These are phyloP conservation scores for Ctenoplectra terminalis DNA, from an alignment of 1,140 invertebrate species.

Conservation along the genomic window DNA sequence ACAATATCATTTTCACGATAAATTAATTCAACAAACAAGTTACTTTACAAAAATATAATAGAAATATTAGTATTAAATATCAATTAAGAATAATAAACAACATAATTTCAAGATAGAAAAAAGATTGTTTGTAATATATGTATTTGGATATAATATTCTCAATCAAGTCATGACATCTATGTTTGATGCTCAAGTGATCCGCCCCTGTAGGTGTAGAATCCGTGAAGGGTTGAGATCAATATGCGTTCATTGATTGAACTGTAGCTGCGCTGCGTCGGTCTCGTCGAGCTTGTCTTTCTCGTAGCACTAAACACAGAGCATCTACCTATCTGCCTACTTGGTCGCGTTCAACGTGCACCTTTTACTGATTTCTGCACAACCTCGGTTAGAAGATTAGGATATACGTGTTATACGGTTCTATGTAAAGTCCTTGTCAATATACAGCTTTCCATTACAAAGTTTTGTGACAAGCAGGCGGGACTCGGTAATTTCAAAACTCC, in stretches of 20 bases:
- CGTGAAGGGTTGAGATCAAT: slow-evolving; percentile 74
- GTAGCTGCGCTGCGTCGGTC: slow-evolving; percentile 64
- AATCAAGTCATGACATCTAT: neutral
- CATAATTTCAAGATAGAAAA: neutral
- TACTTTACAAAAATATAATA: neutral
- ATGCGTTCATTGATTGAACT: slow-evolving; percentile 74
- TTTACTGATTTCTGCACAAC: slow-evolving; percentile 7
- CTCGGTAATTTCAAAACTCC: slow-evolving; percentile 5
- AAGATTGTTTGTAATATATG: neutral
- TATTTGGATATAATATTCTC: neutral
- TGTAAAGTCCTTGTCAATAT: slow-evolving; percentile 1
- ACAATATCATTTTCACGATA: neutral
- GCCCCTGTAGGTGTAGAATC: slow-evolving; percentile 69
- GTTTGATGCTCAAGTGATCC: slow-evolving; percentile 52
- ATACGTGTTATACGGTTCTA: slow-evolving; percentile 2
- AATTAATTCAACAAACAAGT: neutral
- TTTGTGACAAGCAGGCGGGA: slow-evolving; percentile 4
- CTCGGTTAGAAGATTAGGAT: slow-evolving; percentile 6
- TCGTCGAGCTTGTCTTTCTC: slow-evolving; percentile 46
- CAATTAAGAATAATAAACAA: neutral
- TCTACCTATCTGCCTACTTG: neutral
- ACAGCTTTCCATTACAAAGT: slow-evolving; percentile 1
- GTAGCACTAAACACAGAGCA: slow-evolving; percentile 31
- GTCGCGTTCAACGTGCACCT: neutral
- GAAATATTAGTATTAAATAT: neutral